Evolutionary conservation across 2,113 vertebrate species (phyloP).

Genomic region (Actenoides lindsayi): DNA sequence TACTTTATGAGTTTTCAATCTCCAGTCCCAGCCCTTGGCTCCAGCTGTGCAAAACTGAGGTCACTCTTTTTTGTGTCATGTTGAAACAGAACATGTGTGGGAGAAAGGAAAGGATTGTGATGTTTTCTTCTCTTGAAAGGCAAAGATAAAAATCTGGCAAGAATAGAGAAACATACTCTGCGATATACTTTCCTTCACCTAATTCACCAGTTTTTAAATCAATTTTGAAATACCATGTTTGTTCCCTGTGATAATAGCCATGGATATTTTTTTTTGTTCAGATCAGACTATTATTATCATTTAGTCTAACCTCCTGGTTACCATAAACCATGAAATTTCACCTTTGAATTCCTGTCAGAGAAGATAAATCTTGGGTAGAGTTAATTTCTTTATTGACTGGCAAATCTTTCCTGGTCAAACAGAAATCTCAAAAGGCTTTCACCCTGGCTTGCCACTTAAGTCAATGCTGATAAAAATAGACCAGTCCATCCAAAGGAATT

Average conservation of each 20-base stretch:
- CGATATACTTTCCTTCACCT: background rate
- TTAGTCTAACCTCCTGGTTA: background rate
- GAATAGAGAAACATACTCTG: background rate
- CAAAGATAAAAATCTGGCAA: background rate
- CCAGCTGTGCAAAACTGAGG: background rate
- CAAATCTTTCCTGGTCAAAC: background rate
- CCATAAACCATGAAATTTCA: background rate
- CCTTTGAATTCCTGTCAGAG: background rate
- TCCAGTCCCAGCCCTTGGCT: background rate
- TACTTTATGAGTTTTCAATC: background rate
- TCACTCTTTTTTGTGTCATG: background rate
- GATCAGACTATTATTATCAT: background rate
- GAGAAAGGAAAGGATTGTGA: background rate
- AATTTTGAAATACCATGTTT: background rate
- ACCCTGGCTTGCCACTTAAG: background rate
- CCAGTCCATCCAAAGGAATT: slow-evolving; percentile 22
- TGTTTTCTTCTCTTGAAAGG: background rate
- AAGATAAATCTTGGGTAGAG: background rate
- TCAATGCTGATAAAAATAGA: slow-evolving; percentile 34
- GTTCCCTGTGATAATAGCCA: background rate
- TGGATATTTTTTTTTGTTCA: background rate
- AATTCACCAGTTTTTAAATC: background rate
- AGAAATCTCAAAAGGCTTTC: background rate
- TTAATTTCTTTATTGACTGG: slow-evolving; percentile 20
- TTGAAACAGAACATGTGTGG: background rate